A percentile compares a stretch with the other conserved stretches of the same genome.
Conservation (phyloP, 1,140 invertebrate species). For the Cyphomyrmex costatus region DNA sequence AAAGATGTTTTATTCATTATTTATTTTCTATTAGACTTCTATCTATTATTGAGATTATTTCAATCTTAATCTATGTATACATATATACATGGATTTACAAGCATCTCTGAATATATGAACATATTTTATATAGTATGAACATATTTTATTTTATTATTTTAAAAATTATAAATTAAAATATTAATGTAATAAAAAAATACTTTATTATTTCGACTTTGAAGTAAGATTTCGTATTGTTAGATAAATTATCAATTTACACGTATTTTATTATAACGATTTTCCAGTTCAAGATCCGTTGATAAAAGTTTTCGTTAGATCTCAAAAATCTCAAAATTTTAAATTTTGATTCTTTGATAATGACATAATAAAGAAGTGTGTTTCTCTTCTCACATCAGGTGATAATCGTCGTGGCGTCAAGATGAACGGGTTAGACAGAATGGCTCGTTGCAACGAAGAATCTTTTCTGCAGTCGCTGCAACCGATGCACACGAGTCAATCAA, state of each 20-base stretch:
- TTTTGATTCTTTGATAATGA: background rate
- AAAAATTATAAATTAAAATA: background rate
- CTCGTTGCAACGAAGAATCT: slow-evolving; percentile 74
- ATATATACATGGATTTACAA: background rate
- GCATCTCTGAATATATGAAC: too few relatives aligned
- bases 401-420: slow-evolving; percentile 46
- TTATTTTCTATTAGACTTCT: background rate
- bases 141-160: background rate
- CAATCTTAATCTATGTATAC: background rate
- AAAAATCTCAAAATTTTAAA: background rate
- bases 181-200: too few relatives aligned
- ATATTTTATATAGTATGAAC: too few relatives aligned
- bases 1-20: background rate
- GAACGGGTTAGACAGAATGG: slow-evolving; percentile 74
- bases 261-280: background rate
- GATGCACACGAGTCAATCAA: slow-evolving; percentile 59
- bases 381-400: background rate
- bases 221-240: background rate
- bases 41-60: background rate
- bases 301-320: background rate
- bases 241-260: background rate
- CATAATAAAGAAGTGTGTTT: background rate
- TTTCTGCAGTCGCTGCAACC: slow-evolving; percentile 65
- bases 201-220: background rate
- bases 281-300: background rate